phyloP scores from a whole-genome alignment of 2,888 invertebrate species.

The Patella ulyssiponensis region DNA sequence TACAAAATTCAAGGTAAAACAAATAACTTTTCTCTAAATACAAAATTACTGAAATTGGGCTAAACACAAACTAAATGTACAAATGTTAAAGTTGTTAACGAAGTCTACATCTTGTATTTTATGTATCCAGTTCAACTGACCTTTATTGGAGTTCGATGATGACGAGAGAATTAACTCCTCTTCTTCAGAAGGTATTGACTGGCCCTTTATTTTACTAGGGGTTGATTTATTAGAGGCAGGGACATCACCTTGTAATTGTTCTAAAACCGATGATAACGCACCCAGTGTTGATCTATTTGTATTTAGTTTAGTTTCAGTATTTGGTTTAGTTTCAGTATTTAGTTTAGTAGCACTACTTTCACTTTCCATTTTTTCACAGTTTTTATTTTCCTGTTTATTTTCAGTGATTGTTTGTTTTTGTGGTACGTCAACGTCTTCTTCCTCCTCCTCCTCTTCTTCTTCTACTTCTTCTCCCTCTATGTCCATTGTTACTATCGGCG shows the following conservation, averaged over 20 bases:
- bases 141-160: too few species aligned
- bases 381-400: constrained; percentile 10
- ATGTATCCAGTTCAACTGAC: too few species aligned
- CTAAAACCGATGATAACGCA: background rate
- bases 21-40: too few species aligned
- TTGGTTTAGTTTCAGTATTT: too few species aligned
- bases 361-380: background rate
- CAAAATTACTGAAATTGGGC: too few species aligned
- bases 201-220: background rate
- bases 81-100: too few species aligned
- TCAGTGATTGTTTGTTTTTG: constrained; percentile 12
- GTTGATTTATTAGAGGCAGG: background rate
- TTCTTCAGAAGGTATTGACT: background rate
- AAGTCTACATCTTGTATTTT: too few species aligned
- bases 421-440: constrained; percentile 39
- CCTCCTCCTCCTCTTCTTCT: constrained; percentile 42
- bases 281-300: background rate
- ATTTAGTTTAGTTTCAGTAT: background rate
- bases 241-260: background rate
- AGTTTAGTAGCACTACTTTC: background rate
- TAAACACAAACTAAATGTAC: too few species aligned
- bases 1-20: too few species aligned
- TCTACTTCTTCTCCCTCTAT: too few species aligned
- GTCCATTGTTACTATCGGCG: too few species aligned
- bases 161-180: too few species aligned